These are phyloP conservation scores for Zaprionus tsacasi DNA, from an alignment of 1,140 invertebrate genomes.

Conservation along the genomic window DNA sequence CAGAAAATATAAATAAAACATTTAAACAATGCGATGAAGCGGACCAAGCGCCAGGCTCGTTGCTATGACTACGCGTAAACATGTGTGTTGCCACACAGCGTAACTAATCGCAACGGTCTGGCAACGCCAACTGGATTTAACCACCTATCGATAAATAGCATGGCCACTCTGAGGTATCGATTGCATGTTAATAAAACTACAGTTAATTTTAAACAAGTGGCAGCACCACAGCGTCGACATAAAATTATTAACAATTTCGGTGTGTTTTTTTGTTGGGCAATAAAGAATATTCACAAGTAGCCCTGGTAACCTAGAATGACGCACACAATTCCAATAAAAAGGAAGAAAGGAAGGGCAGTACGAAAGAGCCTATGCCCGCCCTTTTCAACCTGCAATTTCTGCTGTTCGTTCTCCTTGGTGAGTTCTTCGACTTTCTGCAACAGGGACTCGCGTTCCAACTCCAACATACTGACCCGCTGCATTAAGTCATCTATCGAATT, in stretches of 20 bases:
- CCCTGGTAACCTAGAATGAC: background rate
- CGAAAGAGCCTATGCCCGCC: background rate
- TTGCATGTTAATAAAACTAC: background rate
- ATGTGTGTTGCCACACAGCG: background rate
- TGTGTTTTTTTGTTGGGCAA: background rate
- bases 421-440: slow-evolving; percentile 28
- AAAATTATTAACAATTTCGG: background rate
- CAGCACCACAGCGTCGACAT: background rate
- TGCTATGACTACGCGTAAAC: slow-evolving; percentile 16
- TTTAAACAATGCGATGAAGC: slow-evolving; percentile 17
- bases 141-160: background rate
- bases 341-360: background rate
- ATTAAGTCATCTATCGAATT: slow-evolving; percentile 20
- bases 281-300: background rate
- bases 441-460: slow-evolving; percentile 31
- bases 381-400: background rate
- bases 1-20: slow-evolving; percentile 20
- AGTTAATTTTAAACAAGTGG: background rate
- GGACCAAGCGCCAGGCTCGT: slow-evolving; percentile 17
- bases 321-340: background rate
- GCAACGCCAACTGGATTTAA: background rate
- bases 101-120: background rate
- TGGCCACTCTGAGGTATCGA: background rate
- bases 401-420: slow-evolving; percentile 6
- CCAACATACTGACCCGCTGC: slow-evolving; percentile 34